phyloP scores from a whole-genome alignment of 2,113 vertebrate species.

The Psettodes erumei region DNA sequence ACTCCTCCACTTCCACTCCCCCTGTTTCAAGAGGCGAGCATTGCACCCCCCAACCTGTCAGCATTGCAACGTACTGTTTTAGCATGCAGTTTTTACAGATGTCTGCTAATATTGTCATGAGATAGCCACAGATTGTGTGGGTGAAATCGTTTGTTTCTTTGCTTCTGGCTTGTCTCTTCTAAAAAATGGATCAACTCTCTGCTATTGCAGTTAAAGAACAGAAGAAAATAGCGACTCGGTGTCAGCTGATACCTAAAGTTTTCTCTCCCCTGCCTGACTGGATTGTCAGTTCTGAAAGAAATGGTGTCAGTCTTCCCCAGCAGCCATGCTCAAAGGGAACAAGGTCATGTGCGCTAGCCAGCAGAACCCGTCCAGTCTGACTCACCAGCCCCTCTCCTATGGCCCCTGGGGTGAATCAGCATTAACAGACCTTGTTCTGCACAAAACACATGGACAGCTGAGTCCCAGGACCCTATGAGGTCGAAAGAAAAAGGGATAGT shows the following conservation, averaged over 20 bases:
- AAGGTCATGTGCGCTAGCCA: conserved; percentile 44
- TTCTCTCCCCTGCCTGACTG: neutral
- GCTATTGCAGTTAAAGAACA: conserved; percentile 2
- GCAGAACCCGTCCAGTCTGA: conserved; percentile 35
- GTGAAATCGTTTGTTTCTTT: conserved; percentile 4
- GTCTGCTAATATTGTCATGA: conserved; percentile 1
- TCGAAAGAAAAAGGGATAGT: conserved; percentile 23
- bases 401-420: conserved; percentile 36
- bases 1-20: conserved; percentile 6
- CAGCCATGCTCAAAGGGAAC: conserved; percentile 48
- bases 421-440: conserved; percentile 50
- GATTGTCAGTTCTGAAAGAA: conserved; percentile 36
- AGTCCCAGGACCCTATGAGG: conserved; percentile 17
- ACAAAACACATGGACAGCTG: conserved; percentile 15
- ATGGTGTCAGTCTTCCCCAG: conserved; percentile 52
- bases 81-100: conserved; percentile 3
- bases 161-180: neutral
- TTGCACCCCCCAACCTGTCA: conserved; percentile 10
- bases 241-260: conserved; percentile 30
- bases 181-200: conserved; percentile 3
- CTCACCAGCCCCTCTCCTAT: conserved; percentile 22
- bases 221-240: conserved; percentile 35
- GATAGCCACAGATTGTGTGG: conserved; percentile 6
- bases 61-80: neutral
- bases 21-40: conserved; percentile 10